Base-by-base conservation (phyloP, 2,113 vertebrate genomes). In the Rhegmatorhina hoffmannsi region DNA sequence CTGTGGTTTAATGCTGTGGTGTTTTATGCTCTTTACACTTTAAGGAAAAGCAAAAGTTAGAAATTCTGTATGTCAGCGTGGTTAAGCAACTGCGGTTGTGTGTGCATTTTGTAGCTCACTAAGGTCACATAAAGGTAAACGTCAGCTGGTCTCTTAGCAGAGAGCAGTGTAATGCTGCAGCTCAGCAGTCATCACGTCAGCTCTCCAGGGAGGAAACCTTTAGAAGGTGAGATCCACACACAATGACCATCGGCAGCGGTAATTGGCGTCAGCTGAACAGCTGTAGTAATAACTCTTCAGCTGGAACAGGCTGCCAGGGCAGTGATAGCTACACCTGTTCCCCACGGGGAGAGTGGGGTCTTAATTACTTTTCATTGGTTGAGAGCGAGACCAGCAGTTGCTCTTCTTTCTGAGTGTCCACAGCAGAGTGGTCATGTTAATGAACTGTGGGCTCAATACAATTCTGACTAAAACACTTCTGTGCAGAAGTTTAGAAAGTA, bases 31-130 rank as follows among this genome's bases (percentile, higher is more conserved):
- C 67, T 83, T 82, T 76, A 50, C 18, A 15, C 50, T 62, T 52
- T 52, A 53, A 84, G 68, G 43, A 81, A 92, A 95, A 89, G 84
- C 84, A 87, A 89, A 68, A 96, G 90, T 84, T 56, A 56, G 58
- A 92, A 58, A 66, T 87, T 29, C 49, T 84, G 0, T 70, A 19
- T 60, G 86, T 96, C 90, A 92, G 88, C 40, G 26, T 18, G 73
- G 87, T 46, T 87, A 31, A 75, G 76, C 56, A 49, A 29, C 52
- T 87, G 88, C 0, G 36, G 60, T 68, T 43, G 62, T 52, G n/a
- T 10, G 31, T 13, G 28, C 17, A 2, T 33, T 81, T 83, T 53
- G 83, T 53, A 84, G 47, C 76, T 73, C 26, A 6, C 53, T 29
- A n/a, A 64, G 87, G 93, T 95, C 73, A 84, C 3, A 1, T 6